Evolutionary conservation across 2,113 vertebrate species (phyloP).

Genomic region (Suricata suricatta): DNA sequence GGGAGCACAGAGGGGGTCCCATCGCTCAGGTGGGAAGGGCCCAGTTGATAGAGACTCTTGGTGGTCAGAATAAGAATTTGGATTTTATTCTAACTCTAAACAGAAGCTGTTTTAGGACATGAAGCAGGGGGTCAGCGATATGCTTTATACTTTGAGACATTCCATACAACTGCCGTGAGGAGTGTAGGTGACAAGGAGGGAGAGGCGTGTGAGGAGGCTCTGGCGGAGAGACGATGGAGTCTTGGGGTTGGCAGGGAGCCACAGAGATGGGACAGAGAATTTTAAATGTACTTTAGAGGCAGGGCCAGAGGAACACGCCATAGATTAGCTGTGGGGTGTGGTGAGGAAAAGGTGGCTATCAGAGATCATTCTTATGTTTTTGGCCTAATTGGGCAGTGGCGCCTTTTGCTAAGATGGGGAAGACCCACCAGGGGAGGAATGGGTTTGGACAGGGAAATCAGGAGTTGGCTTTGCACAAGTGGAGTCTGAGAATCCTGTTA

Average conservation of each 20-base stretch:
- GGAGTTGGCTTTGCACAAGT: neutral
- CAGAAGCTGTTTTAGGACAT: neutral
- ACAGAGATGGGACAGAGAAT: neutral
- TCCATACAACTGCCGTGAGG: neutral
- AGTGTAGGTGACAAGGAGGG: neutral
- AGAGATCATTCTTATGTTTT: neutral
- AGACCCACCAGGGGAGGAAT: neutral
- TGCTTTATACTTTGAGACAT: neutral
- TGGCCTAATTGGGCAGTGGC: neutral
- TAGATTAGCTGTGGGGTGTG: neutral
- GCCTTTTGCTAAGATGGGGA: neutral
- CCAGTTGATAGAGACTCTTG: neutral
- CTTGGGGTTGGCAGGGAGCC: neutral
- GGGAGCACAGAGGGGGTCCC: neutral
- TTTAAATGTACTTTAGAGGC: neutral
- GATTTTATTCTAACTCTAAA: neutral
- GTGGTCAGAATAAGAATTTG: neutral
- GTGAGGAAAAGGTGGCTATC: neutral
- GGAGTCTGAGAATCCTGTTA: neutral
- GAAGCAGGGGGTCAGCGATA: neutral
- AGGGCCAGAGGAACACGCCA: neutral
- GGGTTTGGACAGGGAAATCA: neutral
- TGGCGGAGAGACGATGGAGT: neutral
- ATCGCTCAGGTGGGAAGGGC: accelerated
- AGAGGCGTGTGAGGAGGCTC: too few relatives aligned